Base-by-base conservation (phyloP, 2,113 vertebrate genomes). In the Phaethon lepturus region DNA sequence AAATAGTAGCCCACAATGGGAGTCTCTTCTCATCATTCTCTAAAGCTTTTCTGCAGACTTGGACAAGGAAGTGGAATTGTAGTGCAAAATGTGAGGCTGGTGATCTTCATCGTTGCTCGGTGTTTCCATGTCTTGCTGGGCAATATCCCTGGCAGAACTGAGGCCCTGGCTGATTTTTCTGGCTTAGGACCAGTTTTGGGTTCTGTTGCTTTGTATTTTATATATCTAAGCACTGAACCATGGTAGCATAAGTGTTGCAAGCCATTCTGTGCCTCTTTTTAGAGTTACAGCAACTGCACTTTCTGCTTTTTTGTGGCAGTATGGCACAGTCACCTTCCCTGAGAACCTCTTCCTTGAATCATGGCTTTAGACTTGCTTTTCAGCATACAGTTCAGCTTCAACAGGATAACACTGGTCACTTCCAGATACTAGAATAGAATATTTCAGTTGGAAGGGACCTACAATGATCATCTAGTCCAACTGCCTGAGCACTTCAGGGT, bases 401-500 rank as follows among this genome's bases (percentile, higher is more conserved):
- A 40, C 69, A 52, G 23, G 20, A 11, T 42, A 52, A 35, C 13
- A 11, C 6, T 1, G 2, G 7, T 75, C 56, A 16, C 33, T 66
- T 88, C 18, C 20, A 55, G 49, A 26, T 59, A 11, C 7, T 26
- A 24, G n/a, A 47, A 35, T 2, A 80, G 17, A 68, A 22, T 45
- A 55, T 22, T 62, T 62, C 18, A n/a, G 10, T 44, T 60, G 47
- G 11, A 67, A 73, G 26, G 8, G 25, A 50, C 35, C 18, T 62
- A 13, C 23, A 68, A 0, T 0, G 0, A 22, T 44, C 12, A 42
- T 33, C 31, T 53, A 17, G 15, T 60, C 45, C 7, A 68, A 9
- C n/a, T 60, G 40, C 8, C 53, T 49, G 40, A 62, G 12, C 17
- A 42, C 0, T 67, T 89, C 29, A 49, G 66, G n/a, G 29, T 64